A percentile compares a stretch with the other conserved stretches of the same genome.
Conservation (phyloP, 2,113 vertebrate genomes). For the Dromas ardeola region DNA sequence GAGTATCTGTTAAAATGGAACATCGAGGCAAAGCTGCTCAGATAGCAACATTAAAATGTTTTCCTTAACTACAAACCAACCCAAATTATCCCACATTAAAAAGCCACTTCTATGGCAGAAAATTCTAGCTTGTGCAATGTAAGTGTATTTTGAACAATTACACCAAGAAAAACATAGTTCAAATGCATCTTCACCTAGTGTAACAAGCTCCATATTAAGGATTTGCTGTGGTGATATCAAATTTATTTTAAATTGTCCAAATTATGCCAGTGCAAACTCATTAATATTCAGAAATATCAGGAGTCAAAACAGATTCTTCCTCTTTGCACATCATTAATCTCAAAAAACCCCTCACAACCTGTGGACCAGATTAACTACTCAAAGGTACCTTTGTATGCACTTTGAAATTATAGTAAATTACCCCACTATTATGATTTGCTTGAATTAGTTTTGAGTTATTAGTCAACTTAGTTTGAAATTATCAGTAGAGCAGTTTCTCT, state of each 20-base stretch:
- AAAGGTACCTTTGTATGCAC: neutral
- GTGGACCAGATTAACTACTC: neutral
- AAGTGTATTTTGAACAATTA: neutral
- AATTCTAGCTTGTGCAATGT: neutral
- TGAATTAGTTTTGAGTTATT: neutral
- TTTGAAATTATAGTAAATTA: neutral
- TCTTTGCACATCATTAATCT: neutral
- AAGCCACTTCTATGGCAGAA: neutral
- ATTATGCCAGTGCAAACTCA: neutral
- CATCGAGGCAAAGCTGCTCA: neutral
- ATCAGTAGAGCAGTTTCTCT: neutral
- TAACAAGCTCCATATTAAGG: neutral
- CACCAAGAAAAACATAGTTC: neutral
- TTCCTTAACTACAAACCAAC: neutral
- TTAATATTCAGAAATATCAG: neutral
- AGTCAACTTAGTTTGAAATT: neutral
- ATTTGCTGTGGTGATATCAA: neutral
- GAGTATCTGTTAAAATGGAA: neutral
- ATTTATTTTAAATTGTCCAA: neutral
- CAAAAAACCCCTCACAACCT: neutral
- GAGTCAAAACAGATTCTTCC: neutral
- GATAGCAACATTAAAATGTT: neutral
- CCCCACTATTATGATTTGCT: neutral
- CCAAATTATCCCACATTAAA: neutral
- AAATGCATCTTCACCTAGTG: neutral